Percentiles rank a stretch among this genome's conserved stretches.
These are phyloP conservation scores for Ageneiosus marmoratus DNA, from an alignment of 2,113 vertebrate genomes.

Conservation along the genomic window DNA sequence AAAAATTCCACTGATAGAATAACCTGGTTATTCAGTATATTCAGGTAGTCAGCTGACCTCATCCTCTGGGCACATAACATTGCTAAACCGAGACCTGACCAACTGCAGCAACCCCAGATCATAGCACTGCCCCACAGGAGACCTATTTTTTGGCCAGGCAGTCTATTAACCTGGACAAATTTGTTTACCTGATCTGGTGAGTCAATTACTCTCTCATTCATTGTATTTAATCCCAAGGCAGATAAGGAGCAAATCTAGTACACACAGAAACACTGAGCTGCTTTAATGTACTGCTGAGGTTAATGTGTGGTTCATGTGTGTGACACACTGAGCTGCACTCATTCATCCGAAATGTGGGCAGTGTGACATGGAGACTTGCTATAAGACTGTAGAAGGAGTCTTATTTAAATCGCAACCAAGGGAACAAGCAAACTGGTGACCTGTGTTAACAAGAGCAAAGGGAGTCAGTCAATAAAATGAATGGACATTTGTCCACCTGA, in stretches of 20 bases:
- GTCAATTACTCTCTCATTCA: not conserved
- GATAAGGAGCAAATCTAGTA: not conserved
- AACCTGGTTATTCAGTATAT: too few relatives aligned
- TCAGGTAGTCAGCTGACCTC: too few relatives aligned
- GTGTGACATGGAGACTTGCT: slow-evolving; percentile 45
- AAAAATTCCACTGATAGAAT: too few relatives aligned
- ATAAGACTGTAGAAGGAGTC: slow-evolving; percentile 27
- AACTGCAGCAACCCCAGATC: too few relatives aligned
- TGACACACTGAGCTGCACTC: not conserved
- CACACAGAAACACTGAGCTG: not conserved
- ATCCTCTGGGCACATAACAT: too few relatives aligned
- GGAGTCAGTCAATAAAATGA: slow-evolving; percentile 57
- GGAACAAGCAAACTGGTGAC: slow-evolving; percentile 60
- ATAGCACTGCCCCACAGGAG: too few relatives aligned
- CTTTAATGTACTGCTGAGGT: slow-evolving; percentile 8
- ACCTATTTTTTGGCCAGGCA: too few relatives aligned
- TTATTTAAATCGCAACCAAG: slow-evolving; percentile 65
- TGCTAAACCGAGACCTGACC: too few relatives aligned
- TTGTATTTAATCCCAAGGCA: not conserved
- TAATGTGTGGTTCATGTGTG: not conserved
- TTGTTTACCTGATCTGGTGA: not conserved
- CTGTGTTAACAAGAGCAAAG: slow-evolving; percentile 54
- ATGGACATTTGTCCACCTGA: slow-evolving; percentile 46
- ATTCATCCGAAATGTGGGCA: slow-evolving; percentile 21
- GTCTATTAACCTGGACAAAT: not conserved